A percentile compares a stretch with the other conserved stretches of the same genome.
These are phyloP conservation scores for Pyrgilauda ruficollis DNA, from an alignment of 2,113 vertebrate species.

Conservation along the genomic window DNA sequence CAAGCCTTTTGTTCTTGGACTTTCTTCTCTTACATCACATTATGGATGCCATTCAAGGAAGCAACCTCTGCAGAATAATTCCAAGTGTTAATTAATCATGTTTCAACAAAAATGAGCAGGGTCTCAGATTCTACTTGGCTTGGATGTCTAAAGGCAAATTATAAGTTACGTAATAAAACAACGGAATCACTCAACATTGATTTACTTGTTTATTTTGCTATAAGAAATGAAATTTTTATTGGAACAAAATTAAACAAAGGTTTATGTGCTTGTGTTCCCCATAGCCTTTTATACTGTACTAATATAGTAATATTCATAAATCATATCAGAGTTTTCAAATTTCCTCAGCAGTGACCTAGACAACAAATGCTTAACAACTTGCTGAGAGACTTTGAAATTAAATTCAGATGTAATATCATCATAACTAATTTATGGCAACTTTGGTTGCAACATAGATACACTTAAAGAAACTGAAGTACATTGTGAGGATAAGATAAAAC, in stretches of 20 bases:
- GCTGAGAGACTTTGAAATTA: constrained; percentile 58
- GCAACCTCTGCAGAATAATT: not conserved
- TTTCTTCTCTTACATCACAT: not conserved
- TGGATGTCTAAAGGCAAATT: not conserved
- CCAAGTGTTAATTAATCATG: not conserved
- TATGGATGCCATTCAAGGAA: not conserved
- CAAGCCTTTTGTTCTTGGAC: not conserved
- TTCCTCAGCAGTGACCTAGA: constrained; percentile 50
- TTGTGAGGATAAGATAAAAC: not conserved
- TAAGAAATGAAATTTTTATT: constrained; percentile 48
- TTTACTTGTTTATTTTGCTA: constrained; percentile 57
- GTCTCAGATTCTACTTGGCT: constrained; percentile 39
- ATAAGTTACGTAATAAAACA: not conserved
- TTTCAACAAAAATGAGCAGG: not conserved
- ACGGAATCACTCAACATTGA: constrained; percentile 10
- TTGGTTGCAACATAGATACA: constrained; percentile 8
- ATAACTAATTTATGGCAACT: constrained; percentile 40
- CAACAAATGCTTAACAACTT: constrained; percentile 53
- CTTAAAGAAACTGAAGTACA: not conserved
- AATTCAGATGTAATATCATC: constrained; percentile 53
- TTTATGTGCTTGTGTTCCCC: constrained; percentile 42
- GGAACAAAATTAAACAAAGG: constrained; percentile 25
- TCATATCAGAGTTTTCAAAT: constrained; percentile 44
- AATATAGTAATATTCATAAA: constrained; percentile 53
- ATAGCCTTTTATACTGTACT: not conserved